Evolutionary conservation across 2,888 invertebrate genomes (phyloP).

Genomic region (Drosophila testacea): DNA sequence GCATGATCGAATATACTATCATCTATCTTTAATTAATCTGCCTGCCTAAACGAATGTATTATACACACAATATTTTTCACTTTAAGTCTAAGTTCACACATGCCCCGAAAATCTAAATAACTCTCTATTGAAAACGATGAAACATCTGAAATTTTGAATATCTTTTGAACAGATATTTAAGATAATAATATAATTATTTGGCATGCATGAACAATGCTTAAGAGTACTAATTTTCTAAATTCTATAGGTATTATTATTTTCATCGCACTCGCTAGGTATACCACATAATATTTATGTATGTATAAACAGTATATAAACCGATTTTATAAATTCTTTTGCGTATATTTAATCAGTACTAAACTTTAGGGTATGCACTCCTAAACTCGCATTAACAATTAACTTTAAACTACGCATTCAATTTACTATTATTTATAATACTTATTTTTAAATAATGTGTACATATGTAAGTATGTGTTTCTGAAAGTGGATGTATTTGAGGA

Average conservation of each 20-base stretch:
- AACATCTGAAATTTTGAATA: background rate
- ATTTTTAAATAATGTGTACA: conserved; percentile 10
- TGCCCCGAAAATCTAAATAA: background rate
- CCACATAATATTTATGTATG: conserved; percentile 17
- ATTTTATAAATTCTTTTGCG: conserved; percentile 75
- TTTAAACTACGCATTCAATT: conserved; percentile 34
- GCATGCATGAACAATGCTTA: conserved; percentile 9
- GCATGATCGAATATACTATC: conserved; percentile 1
- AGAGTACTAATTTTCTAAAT: conserved; percentile 8
- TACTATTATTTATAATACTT: conserved; percentile 25
- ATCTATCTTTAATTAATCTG: conserved; percentile 1
- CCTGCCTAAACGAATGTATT: conserved; percentile 8
- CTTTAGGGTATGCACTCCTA: conserved; percentile 49
- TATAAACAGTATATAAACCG: conserved; percentile 69
- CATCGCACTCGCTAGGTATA: conserved; percentile 15
- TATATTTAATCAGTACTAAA: conserved; percentile 77
- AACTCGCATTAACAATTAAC: conserved; percentile 66
- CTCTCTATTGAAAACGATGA: background rate
- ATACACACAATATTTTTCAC: conserved; percentile 14
- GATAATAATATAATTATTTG: background rate
- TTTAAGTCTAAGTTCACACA: conserved; percentile 10
- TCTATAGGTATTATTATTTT: conserved; percentile 15
- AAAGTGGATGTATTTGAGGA: conserved; percentile 1
- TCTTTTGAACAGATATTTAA: conserved; percentile 11
- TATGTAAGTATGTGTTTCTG: conserved; percentile 1